phyloP scores from a whole-genome alignment of 2,888 invertebrate species.

The Parnassius orleans region DNA sequence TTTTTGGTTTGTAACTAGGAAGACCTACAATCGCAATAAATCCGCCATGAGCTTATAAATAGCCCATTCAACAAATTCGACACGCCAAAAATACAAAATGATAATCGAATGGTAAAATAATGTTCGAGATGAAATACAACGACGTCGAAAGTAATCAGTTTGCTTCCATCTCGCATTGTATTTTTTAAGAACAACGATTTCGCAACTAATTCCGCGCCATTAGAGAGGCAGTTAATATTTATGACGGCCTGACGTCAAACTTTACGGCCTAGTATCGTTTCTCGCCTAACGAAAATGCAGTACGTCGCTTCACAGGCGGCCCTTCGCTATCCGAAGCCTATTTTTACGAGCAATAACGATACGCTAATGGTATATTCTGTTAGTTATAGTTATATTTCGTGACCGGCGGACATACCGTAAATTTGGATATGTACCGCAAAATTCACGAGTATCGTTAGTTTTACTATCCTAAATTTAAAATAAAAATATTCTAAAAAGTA shows the following conservation, averaged over 20 bases:
- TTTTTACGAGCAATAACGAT: conserved; percentile 4
- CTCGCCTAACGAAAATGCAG: background rate
- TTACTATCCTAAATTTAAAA: too few species aligned
- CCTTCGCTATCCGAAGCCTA: background rate
- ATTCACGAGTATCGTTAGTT: too few species aligned
- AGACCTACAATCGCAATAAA: too few species aligned
- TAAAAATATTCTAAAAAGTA: too few species aligned
- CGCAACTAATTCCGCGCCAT: conserved; percentile 7
- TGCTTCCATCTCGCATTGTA: background rate
- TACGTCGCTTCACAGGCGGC: background rate
- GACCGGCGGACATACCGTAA: background rate
- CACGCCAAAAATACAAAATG: too few species aligned
- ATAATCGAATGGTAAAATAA: too few species aligned
- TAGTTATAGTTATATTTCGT: background rate
- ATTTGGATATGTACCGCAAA: too few species aligned
- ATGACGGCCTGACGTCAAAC: conserved; percentile 6
- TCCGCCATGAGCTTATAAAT: too few species aligned
- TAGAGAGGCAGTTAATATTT: conserved; percentile 8
- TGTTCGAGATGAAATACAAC: background rate
- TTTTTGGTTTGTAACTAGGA: too few species aligned
- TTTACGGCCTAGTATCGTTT: conserved; percentile 3
- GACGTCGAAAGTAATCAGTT: background rate
- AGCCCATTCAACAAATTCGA: too few species aligned
- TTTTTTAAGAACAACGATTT: background rate
- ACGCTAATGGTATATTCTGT: background rate